Conservation (phyloP, 2,797 vertebrate genomes). For the Anas bahamensis region DNA sequence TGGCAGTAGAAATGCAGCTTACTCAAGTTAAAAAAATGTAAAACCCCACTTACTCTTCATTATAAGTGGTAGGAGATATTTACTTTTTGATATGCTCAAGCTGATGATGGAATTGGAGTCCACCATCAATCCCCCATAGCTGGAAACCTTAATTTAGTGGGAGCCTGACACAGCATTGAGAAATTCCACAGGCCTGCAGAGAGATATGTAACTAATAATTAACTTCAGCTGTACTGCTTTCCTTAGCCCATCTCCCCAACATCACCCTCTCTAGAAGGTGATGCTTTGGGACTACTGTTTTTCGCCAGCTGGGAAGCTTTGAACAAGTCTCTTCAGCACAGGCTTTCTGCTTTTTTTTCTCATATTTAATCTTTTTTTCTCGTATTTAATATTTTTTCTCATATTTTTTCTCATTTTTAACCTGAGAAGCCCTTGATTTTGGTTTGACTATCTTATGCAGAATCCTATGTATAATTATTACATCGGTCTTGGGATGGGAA, state of each 20-base stretch:
- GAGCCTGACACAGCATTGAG: neutral
- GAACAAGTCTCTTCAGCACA: neutral
- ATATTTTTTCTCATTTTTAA: too few relatives aligned
- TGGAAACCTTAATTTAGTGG: neutral
- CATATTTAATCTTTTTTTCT: too few relatives aligned
- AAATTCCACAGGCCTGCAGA: neutral
- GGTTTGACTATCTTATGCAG: neutral
- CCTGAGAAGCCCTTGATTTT: neutral
- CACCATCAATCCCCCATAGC: neutral
- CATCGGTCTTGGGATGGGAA: neutral
- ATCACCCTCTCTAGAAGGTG: neutral
- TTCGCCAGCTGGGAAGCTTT: neutral
- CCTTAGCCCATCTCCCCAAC: neutral
- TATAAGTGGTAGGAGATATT: neutral
- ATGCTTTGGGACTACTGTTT: neutral
- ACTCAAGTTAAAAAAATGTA: neutral
- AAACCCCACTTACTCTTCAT: neutral
- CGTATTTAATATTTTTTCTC: too few relatives aligned
- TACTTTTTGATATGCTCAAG: conserved; percentile 3
- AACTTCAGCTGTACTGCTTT: accelerated
- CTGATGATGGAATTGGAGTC: neutral
- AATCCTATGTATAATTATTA: neutral
- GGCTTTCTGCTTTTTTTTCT: neutral
- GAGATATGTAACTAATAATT: neutral
- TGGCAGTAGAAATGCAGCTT: neutral